A percentile compares a stretch with the other conserved stretches of the same genome.
Evolutionary conservation across 2,113 vertebrate species (phyloP).

Genomic region (Scopus umbretta): DNA sequence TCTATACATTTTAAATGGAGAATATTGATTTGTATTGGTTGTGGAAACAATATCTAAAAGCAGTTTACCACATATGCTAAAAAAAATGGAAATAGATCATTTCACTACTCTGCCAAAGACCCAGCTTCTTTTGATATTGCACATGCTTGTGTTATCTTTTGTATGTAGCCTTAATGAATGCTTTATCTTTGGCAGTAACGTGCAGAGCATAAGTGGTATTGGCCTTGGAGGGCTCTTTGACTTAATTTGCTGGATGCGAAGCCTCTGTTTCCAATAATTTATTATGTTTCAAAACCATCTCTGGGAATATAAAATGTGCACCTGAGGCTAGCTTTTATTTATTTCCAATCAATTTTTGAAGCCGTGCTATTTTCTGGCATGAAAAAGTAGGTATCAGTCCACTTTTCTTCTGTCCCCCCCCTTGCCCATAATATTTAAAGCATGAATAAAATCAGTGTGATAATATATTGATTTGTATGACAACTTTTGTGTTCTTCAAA

Average conservation of each 20-base stretch:
- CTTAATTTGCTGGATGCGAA: constrained; percentile 73
- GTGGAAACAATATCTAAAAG: neutral
- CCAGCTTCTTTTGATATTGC: neutral
- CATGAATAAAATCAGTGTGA: neutral
- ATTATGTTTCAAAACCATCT: constrained; percentile 59
- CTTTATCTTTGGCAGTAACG: constrained; percentile 57
- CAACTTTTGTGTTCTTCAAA: neutral
- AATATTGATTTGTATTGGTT: neutral
- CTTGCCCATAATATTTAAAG: neutral
- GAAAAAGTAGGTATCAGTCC: neutral
- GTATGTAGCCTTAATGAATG: constrained; percentile 56
- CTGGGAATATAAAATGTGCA: constrained; percentile 51
- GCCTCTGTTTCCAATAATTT: constrained; percentile 67
- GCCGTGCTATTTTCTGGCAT: neutral
- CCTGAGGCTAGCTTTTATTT: constrained; percentile 64
- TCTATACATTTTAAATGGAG: neutral
- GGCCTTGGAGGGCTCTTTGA: constrained; percentile 69
- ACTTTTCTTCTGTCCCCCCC: neutral
- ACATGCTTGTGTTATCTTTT: neutral
- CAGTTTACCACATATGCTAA: neutral
- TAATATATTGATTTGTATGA: neutral
- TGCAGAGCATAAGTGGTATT: constrained; percentile 65
- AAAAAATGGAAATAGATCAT: neutral
- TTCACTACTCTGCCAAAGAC: neutral
- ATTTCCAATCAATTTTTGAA: constrained; percentile 41